A percentile compares a stretch with the other conserved stretches of the same genome.
phyloP scores from a whole-genome alignment of 2,113 vertebrate genomes.

The Rafetus swinhoei region DNA sequence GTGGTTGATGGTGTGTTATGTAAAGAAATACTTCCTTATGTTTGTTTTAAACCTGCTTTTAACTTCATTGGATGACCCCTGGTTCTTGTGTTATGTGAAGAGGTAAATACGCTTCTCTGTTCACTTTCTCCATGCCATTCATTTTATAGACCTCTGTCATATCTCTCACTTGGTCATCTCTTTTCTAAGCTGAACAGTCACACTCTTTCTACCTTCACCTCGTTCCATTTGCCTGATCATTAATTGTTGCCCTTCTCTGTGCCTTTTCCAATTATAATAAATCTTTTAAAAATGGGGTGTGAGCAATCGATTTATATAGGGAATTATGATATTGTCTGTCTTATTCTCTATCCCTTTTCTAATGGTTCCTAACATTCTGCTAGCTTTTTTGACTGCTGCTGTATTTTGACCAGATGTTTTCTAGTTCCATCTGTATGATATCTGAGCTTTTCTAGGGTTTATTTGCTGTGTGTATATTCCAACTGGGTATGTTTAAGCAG shows the following conservation, averaged over 20 bases:
- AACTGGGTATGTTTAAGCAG: rapidly evolving
- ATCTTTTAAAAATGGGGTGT: not conserved
- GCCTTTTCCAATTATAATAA: not conserved
- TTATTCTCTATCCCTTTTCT: not conserved
- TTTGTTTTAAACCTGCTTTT: not conserved
- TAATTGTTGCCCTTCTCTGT: not conserved
- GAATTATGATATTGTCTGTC: not conserved
- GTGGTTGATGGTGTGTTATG: not conserved
- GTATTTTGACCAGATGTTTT: not conserved
- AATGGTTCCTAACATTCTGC: not conserved
- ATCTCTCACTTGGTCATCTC: not conserved
- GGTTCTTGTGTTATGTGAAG: not conserved
- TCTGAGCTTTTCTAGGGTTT: not conserved
- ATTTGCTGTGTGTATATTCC: not conserved
- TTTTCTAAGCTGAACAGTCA: not conserved
- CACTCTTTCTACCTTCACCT: not conserved
- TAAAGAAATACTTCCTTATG: not conserved
- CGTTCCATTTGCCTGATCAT: not conserved
- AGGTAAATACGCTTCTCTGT: not conserved
- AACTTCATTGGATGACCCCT: not conserved
- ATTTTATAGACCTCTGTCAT: not conserved
- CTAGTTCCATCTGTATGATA: not conserved
- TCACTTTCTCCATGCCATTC: not conserved
- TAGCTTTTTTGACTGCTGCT: not conserved
- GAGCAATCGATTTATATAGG: not conserved